phyloP scores from a whole-genome alignment of 2,113 vertebrate species.

The Zapus hudsonius region DNA sequence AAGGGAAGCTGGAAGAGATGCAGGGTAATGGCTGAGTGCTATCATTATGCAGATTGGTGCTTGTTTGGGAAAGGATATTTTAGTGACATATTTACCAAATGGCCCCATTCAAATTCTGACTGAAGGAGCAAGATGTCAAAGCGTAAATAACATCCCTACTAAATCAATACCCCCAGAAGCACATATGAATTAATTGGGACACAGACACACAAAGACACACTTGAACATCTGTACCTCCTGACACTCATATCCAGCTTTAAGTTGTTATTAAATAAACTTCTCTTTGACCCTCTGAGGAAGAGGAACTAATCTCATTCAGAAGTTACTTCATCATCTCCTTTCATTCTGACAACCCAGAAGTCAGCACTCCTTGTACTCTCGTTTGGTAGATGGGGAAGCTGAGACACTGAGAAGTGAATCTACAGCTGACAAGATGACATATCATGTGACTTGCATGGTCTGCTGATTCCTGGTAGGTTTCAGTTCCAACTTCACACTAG shows the following conservation, averaged over 20 bases:
- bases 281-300: background rate
- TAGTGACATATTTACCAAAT: conserved; percentile 28
- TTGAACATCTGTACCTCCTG: background rate
- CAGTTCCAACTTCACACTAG: background rate
- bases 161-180: background rate
- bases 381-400: background rate
- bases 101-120: conserved; percentile 30
- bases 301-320: background rate
- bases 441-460: background rate
- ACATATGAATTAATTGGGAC: background rate
- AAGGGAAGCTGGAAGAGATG: conserved; percentile 31
- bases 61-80: conserved; percentile 44
- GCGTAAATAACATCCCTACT: conserved; percentile 12
- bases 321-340: background rate
- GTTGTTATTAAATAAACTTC: background rate
- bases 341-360: background rate
- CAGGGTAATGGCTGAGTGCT: conserved; percentile 44
- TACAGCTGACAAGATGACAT: background rate
- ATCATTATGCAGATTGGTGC: conserved; percentile 41
- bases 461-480: background rate
- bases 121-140: conserved; percentile 5
- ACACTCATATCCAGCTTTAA: background rate
- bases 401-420: background rate
- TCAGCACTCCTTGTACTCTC: background rate
- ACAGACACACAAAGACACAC: background rate